phyloP scores from a whole-genome alignment of 2,113 vertebrate species.

The Macheiramphus alcinus region DNA sequence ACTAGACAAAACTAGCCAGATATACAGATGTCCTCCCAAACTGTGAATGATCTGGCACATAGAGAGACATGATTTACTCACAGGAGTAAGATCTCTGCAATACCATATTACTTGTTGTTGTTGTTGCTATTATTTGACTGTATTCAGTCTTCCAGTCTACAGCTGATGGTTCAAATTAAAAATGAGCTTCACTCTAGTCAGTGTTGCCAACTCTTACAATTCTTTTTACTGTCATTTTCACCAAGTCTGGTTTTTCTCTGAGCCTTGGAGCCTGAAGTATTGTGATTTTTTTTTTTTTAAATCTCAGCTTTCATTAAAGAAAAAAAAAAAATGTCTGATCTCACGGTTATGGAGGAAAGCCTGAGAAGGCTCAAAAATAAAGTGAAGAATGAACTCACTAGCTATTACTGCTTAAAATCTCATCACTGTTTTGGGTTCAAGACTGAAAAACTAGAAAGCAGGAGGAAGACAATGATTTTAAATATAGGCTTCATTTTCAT shows the following conservation, averaged over 20 bases:
- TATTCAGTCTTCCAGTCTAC: background rate
- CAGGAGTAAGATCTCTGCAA: background rate
- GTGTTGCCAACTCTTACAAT: background rate
- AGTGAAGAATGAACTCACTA: background rate
- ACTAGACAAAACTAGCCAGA: slow-evolving; percentile 12
- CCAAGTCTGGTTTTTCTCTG: background rate
- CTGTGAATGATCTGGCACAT: background rate
- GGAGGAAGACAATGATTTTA: background rate
- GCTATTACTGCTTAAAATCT: background rate
- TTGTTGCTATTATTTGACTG: background rate
- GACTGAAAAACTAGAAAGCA: slow-evolving; percentile 5
- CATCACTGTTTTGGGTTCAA: background rate
- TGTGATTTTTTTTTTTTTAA: background rate
- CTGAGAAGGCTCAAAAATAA: background rate
- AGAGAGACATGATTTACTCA: background rate
- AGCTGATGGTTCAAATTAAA: background rate
- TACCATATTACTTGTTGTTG: background rate
- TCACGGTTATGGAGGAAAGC: background rate
- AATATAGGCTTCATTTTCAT: background rate
- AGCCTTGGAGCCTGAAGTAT: background rate
- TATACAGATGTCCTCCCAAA: background rate
- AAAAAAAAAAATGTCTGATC: background rate
- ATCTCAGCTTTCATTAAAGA: background rate
- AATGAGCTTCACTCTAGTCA: background rate
- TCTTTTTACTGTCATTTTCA: background rate